Evolutionary conservation across 2,797 vertebrate species (phyloP).

Genomic region (Psittacula echo): DNA sequence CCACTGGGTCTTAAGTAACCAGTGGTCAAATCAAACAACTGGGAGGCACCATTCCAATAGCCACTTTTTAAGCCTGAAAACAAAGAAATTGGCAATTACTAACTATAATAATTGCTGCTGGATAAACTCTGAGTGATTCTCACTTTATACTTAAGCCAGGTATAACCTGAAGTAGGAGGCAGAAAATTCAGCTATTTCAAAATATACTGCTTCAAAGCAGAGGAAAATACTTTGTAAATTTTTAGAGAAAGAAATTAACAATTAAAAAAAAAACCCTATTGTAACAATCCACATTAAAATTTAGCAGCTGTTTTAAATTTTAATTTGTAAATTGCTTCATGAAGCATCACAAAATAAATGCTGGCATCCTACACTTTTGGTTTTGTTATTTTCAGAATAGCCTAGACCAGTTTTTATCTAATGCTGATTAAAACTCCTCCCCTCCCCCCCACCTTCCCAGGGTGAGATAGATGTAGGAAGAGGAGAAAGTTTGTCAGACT

Average conservation of each 20-base stretch:
- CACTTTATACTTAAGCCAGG: background rate
- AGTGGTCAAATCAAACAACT: background rate
- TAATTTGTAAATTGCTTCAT: background rate
- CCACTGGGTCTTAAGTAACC: background rate
- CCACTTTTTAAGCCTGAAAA: background rate
- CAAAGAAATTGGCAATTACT: background rate
- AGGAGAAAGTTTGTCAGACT: background rate
- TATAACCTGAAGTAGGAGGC: background rate
- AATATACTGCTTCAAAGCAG: background rate
- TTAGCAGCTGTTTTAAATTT: background rate
- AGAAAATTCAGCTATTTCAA: background rate
- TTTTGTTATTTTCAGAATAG: background rate
- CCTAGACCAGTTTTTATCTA: background rate
- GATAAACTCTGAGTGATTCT: background rate
- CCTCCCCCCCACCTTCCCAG: no score
- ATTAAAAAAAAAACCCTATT: background rate
- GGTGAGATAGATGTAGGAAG: background rate
- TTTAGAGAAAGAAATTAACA: background rate
- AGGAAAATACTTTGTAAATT: background rate
- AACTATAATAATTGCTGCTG: background rate
- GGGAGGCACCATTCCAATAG: background rate
- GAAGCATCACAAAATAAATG: background rate
- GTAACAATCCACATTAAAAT: background rate
- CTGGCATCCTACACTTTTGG: background rate
- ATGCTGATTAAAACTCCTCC: fast-evolving